Evolutionary conservation across 2,888 invertebrate species (phyloP).

Genomic region (Sesamia inferens): DNA sequence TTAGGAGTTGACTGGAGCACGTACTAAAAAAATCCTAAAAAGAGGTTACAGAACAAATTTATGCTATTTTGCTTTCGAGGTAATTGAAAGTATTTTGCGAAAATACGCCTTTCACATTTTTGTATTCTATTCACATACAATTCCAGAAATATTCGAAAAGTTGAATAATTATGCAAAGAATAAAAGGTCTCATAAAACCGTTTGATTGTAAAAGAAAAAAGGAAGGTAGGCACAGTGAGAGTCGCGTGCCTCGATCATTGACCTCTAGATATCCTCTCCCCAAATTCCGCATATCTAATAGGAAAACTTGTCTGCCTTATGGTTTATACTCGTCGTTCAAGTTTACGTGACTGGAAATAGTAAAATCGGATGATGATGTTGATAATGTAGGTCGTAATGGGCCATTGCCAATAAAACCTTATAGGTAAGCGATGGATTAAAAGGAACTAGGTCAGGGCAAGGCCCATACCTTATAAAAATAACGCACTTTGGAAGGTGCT

Average conservation of each 20-base stretch:
- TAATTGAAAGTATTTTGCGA: conserved; percentile 50
- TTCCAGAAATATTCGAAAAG: conserved; percentile 23
- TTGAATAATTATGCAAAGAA: conserved; percentile 50
- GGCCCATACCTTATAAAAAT: conserved; percentile 86
- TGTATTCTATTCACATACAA: conserved; percentile 28
- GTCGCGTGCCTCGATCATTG: conserved; percentile 65
- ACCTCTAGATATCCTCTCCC: conserved; percentile 63
- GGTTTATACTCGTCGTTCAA: conserved; percentile 87
- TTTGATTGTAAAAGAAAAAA: conserved; percentile 64
- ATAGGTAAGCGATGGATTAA: conserved; percentile 90
- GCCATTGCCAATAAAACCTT: conserved; percentile 90
- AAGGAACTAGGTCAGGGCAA: conserved; percentile 88
- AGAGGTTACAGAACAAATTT: conserved; percentile 52
- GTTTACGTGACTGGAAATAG: conserved; percentile 90
- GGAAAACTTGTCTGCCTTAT: conserved; percentile 76
- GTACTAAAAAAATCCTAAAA: conserved; percentile 67
- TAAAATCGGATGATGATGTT: conserved; percentile 90
- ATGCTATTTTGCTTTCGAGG: conserved; percentile 47
- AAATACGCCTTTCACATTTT: conserved; percentile 34
- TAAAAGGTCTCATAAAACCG: conserved; percentile 57
- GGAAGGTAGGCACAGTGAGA: conserved; percentile 55
- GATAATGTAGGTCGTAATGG: conserved; percentile 90
- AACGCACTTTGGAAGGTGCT: conserved; percentile 78
- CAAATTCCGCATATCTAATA: conserved; percentile 71
- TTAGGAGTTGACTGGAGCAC: conserved; percentile 82